A percentile compares a stretch with the other conserved stretches of the same genome.
These are phyloP conservation scores for Emberiza fucata DNA, from an alignment of 2,113 vertebrate genomes.

Conservation along the genomic window DNA sequence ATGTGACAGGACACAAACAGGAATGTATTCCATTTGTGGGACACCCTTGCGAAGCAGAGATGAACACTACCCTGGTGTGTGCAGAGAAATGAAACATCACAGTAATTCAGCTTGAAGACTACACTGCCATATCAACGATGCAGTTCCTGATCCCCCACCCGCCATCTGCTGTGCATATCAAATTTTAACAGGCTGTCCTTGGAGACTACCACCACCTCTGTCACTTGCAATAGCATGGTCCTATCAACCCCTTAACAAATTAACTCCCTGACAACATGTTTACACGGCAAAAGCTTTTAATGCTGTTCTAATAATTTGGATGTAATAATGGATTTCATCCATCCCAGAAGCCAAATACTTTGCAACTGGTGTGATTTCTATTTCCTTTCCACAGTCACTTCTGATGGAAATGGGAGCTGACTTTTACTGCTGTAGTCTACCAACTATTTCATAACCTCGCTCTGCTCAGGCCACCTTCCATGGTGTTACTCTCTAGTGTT, in stretches of 20 bases:
- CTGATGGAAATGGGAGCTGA: not conserved
- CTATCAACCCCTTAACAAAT: not conserved
- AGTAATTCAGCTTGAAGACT: not conserved
- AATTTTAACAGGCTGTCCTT: not conserved
- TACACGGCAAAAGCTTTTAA: not conserved
- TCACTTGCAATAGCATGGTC: not conserved
- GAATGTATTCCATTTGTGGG: not conserved
- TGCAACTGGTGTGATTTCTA: not conserved
- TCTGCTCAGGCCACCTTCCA: not conserved
- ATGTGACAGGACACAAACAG: not conserved
- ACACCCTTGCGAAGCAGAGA: not conserved
- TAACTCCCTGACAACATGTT: not conserved
- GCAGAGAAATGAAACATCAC: not conserved
- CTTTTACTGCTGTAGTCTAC: not conserved
- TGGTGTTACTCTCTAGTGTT: not conserved
- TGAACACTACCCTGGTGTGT: not conserved
- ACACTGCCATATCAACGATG: accelerated
- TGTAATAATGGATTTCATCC: not conserved
- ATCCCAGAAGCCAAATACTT: not conserved
- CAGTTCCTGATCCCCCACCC: not conserved
- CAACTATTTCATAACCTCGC: not conserved
- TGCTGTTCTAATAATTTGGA: not conserved
- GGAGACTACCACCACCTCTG: not conserved
- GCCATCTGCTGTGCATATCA: not conserved
- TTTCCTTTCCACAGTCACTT: not conserved